phyloP scores from a whole-genome alignment of 2,113 vertebrate species.

The Erythrocercus mccallii region DNA sequence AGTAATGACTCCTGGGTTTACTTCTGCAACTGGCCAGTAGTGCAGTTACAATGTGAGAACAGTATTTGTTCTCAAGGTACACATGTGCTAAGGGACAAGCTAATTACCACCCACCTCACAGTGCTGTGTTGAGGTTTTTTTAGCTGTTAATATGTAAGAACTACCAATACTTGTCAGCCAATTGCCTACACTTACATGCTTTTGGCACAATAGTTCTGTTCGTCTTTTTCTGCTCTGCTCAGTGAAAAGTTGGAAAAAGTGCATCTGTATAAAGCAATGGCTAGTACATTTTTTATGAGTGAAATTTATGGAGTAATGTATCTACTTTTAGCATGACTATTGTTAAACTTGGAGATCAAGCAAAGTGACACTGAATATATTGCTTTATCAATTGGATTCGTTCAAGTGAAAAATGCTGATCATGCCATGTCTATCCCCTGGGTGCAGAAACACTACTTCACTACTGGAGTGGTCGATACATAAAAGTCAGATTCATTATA shows the following conservation, averaged over 20 bases:
- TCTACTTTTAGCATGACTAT: slow-evolving; percentile 84
- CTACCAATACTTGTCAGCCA: background rate
- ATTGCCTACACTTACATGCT: background rate
- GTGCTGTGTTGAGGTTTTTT: background rate
- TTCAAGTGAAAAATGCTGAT: slow-evolving; percentile 86
- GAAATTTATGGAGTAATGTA: slow-evolving; percentile 82
- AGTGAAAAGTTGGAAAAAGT: slow-evolving; percentile 69
- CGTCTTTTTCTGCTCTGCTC: slow-evolving; percentile 45
- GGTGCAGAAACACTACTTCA: slow-evolving; percentile 82
- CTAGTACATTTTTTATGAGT: slow-evolving; percentile 77
- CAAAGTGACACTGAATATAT: slow-evolving; percentile 84
- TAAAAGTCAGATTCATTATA: slow-evolving; percentile 89
- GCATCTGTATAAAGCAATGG: slow-evolving; percentile 70
- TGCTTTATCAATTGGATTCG: slow-evolving; percentile 86
- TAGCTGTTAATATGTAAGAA: background rate
- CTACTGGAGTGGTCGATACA: slow-evolving; percentile 80
- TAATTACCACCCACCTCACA: background rate
- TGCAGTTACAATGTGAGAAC: background rate
- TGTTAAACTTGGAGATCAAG: slow-evolving; percentile 83
- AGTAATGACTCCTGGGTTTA: rapidly evolving
- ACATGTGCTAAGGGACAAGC: background rate
- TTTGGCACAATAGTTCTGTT: slow-evolving; percentile 49
- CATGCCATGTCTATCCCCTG: slow-evolving; percentile 78
- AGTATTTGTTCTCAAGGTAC: background rate
- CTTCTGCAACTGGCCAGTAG: background rate